Evolutionary conservation across 1,140 invertebrate genomes (phyloP).

Genomic region (Globodera ellingtonae): DNA sequence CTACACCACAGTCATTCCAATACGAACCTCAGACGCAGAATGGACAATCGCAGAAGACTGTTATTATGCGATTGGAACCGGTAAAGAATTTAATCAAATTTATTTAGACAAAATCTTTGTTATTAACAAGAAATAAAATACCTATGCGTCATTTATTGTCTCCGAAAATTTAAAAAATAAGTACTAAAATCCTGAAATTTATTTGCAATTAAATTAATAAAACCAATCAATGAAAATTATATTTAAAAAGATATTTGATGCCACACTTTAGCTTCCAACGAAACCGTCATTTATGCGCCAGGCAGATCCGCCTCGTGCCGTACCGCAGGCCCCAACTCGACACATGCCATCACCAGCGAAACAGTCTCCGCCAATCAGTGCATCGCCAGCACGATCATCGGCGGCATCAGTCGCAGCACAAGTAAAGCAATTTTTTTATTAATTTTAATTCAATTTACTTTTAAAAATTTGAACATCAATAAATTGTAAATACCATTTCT

Average conservation of each 20-base stretch:
- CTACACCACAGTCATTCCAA: not conserved
- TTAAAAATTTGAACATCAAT: not conserved
- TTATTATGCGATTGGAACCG: constrained; percentile 49
- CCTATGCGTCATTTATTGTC: too few species aligned
- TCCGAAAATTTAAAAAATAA: too few species aligned
- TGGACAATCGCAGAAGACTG: constrained; percentile 45
- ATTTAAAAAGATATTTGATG: too few species aligned
- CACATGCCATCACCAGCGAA: constrained; percentile 2
- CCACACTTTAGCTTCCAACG: constrained; percentile 15
- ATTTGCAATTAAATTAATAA: too few species aligned
- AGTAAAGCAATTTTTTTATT: not conserved
- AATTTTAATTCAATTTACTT: constrained; percentile 1
- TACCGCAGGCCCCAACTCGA: constrained; percentile 26
- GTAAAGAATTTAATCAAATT: not conserved
- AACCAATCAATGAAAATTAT: too few species aligned
- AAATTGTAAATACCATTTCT: not conserved
- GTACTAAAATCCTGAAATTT: too few species aligned
- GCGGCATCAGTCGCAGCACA: not conserved
- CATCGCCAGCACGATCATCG: not conserved
- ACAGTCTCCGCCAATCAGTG: constrained; percentile 10
- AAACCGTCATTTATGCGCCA: constrained; percentile 43
- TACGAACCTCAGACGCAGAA: constrained; percentile 1
- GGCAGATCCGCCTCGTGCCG: constrained; percentile 47
- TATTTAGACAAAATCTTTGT: too few species aligned
- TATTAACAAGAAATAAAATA: too few species aligned